Evolutionary conservation across 1,140 invertebrate genomes (phyloP), one percentile per base, ranked within the genome.

Genomic region (Zaprionus africanus): DNA sequence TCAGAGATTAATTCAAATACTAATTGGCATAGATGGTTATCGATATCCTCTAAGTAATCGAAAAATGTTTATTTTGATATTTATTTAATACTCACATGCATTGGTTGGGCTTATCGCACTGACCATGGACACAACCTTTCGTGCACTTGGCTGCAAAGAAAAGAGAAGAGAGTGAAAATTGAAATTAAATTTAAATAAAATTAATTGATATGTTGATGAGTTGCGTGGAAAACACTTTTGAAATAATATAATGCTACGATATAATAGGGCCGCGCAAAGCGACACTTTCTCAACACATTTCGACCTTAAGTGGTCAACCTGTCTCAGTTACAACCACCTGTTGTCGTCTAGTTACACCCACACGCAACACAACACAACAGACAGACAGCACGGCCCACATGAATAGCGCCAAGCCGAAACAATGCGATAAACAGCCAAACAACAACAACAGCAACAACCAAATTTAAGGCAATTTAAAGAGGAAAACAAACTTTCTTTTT

Each of bases 51-150:
- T 2, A 9, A 31, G 1, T 31, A 34, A 11, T 34, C 31, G 31
- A 9, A 34, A 34, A 34, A 34, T n/a, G 53, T 9, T 46, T n/a
- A 24, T 11, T 68, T 75, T 63, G 19, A 19, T 64, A 58, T 46
- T 67, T 67, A 1, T 62, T 31, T 56, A 49, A 92, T 95, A 98
- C 97, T 97, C 95, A 98, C 98, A 95, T 95, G 97, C 98, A 99
- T 94, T 99, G 97, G 94, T 98, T 97, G 82, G 98, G 98, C 92
- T 95, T 95, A 84, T 95, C 96, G 95, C 98, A 99, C 93, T 96
- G 96, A 91, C 98, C 98, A 93, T 98, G 97, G 90, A 98, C 95
- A 94, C 98, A 99, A 92, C 98, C 98, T 92, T 97, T 95, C 92
- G 96, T 94, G 94, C 98, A 99, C 90, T 96, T 96, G 91, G 97